Evolutionary conservation across 2,113 vertebrate species (phyloP), one percentile per base, ranked within the genome.

Genomic region (Triplophysa tibetana): DNA sequence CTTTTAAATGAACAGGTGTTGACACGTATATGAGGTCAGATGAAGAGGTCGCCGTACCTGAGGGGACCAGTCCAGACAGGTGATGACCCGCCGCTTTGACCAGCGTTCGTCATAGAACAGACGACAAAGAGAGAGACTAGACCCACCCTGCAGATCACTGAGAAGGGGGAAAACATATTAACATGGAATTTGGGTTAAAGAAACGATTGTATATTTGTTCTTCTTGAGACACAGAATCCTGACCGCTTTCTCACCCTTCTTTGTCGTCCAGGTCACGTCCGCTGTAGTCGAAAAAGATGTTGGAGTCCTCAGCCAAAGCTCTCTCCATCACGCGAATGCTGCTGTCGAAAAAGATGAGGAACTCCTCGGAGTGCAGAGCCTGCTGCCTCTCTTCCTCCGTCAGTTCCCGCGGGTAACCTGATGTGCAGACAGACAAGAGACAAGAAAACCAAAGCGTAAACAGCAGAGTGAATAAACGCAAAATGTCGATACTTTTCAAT

Each of bases 81-180:
- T 98, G 88, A 98, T 95, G 0, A 99, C 97, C 9, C 98, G 95
- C 82, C 98, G 97, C 87, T 98, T 98, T 8, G 96, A 98, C 97
- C 97, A 98, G 88, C 96, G 98, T 67, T 99, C 97, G 79, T 99
- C 96, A 19, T 98, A 98, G 89, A 99, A 99, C 2, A 98, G 93
- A 54, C 96, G 91, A 78, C 91, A 96, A 86, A 97, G 94, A 73
- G 95, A 96, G 83, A 98, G 94, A 86, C 96, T 97, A 88, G 95
- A 95, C 83, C 96, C 96, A 45, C 95, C 95, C 60, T 96, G 95
- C 43, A 95, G 88, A 79, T 98, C 97, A 85, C 97, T 99, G 88
- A 23, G 48, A 61, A 13, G 19, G 56, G 21, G 54, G 1, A 62
- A n/a, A 77, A 5, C 3, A 16, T 58, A 50, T 19, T 17, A 63